Conservation (phyloP, 2,888 invertebrate genomes). For the Rhopalosiphum nymphaeae region DNA sequence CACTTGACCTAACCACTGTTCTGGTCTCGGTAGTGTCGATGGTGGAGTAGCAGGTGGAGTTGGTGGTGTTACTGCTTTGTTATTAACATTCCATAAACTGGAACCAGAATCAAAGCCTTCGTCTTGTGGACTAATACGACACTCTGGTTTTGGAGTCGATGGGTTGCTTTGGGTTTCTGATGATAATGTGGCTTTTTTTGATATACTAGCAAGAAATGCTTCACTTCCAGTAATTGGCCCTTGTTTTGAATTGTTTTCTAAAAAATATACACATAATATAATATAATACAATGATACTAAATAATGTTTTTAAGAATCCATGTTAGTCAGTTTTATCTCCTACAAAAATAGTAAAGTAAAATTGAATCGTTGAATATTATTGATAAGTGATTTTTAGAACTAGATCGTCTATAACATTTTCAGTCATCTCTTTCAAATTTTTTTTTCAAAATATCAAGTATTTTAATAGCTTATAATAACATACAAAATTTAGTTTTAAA, state of each 20-base stretch:
- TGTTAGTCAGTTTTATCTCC: neutral
- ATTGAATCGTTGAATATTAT: neutral
- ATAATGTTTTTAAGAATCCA: neutral
- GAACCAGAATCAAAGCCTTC: conserved; percentile 69
- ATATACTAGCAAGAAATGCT: conserved; percentile 66
- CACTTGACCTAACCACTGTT: conserved; percentile 85
- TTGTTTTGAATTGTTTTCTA: conserved; percentile 42
- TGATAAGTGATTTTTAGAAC: neutral
- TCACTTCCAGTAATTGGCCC: conserved; percentile 66
- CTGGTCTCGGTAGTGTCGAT: conserved; percentile 77
- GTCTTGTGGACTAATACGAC: conserved; percentile 48
- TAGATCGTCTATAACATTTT: neutral
- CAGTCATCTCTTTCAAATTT: neutral
- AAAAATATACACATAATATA: neutral
- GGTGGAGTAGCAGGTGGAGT: conserved; percentile 69
- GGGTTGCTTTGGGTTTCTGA: conserved; percentile 46
- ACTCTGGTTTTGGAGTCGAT: conserved; percentile 56
- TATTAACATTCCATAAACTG: conserved; percentile 67
- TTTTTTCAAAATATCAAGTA: neutral
- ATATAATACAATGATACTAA: neutral
- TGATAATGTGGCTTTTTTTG: conserved; percentile 36
- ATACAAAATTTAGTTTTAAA: neutral
- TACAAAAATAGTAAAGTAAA: neutral
- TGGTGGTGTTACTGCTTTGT: conserved; percentile 67
- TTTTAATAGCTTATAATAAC: neutral